These are phyloP conservation scores for Pholis gunnellus DNA, from an alignment of 2,113 vertebrate species.

Conservation along the genomic window DNA sequence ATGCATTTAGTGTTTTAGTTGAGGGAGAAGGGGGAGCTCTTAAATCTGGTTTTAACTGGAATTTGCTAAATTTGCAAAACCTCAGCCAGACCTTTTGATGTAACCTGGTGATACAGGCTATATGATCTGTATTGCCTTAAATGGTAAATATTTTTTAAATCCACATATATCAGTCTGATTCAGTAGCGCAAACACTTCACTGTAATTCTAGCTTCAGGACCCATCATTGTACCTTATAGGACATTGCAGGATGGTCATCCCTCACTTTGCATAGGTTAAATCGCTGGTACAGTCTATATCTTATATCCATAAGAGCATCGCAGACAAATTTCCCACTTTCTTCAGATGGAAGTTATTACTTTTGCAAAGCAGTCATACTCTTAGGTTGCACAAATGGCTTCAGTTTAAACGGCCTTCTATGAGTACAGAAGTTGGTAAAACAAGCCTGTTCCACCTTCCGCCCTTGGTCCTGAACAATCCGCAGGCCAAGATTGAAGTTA, in stretches of 20 bases:
- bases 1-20: not conserved
- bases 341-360: not conserved
- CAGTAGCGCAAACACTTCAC: conserved; percentile 4
- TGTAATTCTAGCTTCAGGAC: not conserved
- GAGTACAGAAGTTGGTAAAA: not conserved
- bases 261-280: not conserved
- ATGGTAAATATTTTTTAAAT: not conserved
- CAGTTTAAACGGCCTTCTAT: not conserved
- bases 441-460: not conserved
- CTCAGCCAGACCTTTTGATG: not conserved
- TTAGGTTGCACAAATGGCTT: not conserved
- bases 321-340: not conserved
- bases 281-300: not conserved
- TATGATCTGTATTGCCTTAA: not conserved
- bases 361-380: not conserved
- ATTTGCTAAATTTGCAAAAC: not conserved
- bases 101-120: not conserved
- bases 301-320: not conserved
- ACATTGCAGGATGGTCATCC: not conserved
- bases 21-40: not conserved
- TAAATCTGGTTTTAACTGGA: not conserved
- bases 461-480: not conserved
- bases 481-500: not conserved
- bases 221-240: not conserved
- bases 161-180: not conserved